Conservation (phyloP, 1,140 invertebrate species). For the Listronotus bonariensis region DNA sequence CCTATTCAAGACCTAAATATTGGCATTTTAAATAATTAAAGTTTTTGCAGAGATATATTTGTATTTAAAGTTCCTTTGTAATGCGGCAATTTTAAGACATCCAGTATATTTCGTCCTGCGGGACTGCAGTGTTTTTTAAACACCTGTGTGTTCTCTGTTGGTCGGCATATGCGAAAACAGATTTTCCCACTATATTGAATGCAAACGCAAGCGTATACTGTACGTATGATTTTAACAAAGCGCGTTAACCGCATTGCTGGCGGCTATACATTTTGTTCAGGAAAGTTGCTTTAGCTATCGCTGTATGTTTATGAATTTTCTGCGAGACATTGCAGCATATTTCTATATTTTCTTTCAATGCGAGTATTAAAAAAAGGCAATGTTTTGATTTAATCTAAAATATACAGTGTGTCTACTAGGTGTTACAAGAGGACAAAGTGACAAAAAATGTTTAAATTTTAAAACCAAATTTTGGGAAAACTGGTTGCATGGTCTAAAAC, state of each 20-base stretch:
- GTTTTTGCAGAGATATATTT: too few relatives aligned
- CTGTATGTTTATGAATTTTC: slow-evolving; percentile 34
- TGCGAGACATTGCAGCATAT: slow-evolving; percentile 23
- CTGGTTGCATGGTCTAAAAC: too few relatives aligned
- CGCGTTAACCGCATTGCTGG: slow-evolving; percentile 34
- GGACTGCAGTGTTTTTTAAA: neutral
- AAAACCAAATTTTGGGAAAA: too few relatives aligned
- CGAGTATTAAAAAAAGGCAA: neutral
- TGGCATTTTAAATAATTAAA: too few relatives aligned
- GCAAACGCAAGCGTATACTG: slow-evolving; percentile 25
- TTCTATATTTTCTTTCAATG: slow-evolving; percentile 8
- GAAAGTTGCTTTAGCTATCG: slow-evolving; percentile 30
- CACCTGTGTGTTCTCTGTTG: slow-evolving; percentile 27
- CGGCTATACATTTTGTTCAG: slow-evolving; percentile 34
- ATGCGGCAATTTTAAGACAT: neutral
- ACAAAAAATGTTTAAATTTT: too few relatives aligned
- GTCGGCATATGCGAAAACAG: slow-evolving; percentile 7
- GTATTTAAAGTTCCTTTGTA: too few relatives aligned
- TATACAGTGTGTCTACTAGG: too few relatives aligned
- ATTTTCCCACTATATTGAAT: slow-evolving; percentile 19
- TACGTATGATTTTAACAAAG: slow-evolving; percentile 35
- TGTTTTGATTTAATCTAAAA: too few relatives aligned
- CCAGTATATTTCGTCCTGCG: neutral
- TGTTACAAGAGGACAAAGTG: too few relatives aligned
- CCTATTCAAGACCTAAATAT: too few relatives aligned